These are phyloP conservation scores for Trissonchulus latispiculum DNA, from an alignment of 2,888 invertebrate species.

Conservation along the genomic window DNA sequence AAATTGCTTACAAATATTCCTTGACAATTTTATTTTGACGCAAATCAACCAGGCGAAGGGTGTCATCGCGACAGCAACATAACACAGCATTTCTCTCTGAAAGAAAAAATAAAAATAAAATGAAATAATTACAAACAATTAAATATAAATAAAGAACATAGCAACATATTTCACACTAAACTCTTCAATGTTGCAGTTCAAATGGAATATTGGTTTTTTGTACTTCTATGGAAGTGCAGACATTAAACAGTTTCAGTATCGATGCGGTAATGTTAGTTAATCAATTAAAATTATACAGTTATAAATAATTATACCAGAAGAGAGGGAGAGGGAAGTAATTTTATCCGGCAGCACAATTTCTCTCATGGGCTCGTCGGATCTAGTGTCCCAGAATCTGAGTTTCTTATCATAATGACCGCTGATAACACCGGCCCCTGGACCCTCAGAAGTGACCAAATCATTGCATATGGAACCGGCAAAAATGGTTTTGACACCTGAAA, in stretches of 20 bases:
- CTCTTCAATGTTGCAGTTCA: too few species aligned
- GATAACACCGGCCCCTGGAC: conserved; percentile 66
- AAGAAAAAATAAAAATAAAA: conserved; percentile 6
- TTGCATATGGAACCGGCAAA: conserved; percentile 61
- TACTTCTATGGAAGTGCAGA: too few species aligned
- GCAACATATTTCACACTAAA: not conserved
- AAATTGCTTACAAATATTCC: conserved; percentile 74
- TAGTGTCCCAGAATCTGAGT: conserved; percentile 88
- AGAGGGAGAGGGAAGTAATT: conserved; percentile 85
- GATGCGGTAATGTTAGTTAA: not conserved
- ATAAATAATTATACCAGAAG: conserved; percentile 58
- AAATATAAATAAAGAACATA: not conserved
- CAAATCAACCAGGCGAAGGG: conserved; percentile 82
- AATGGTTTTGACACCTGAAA: conserved; percentile 32
- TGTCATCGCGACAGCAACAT: conserved; percentile 87
- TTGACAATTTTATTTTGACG: conserved; percentile 77
- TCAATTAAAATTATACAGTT: not conserved
- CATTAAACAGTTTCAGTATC: too few species aligned
- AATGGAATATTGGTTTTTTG: too few species aligned
- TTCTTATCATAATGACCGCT: conserved; percentile 97
- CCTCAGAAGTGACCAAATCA: conserved; percentile 82
- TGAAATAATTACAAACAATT: too few species aligned
- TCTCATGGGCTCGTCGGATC: conserved; percentile 64
- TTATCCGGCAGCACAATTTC: conserved; percentile 80
- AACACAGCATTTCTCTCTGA: conserved; percentile 76